Base-by-base conservation (phyloP, 2,888 invertebrate species). In the Xylota sylvarum region DNA sequence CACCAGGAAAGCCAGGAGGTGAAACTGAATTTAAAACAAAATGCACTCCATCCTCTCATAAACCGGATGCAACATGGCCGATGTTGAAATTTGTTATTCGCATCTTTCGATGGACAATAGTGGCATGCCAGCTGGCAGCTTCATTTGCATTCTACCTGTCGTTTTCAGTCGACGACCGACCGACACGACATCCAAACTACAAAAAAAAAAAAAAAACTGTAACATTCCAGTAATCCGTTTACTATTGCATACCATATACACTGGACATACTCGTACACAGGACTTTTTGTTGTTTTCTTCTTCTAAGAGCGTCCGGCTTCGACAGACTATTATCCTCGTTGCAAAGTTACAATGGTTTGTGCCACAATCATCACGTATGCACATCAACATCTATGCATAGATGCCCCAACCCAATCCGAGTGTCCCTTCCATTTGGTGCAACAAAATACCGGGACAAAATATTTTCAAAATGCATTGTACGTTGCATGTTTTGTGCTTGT, bases 381-480 rank as follows among this genome's bases (percentile, higher is more conserved):
- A 83, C 72, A 64, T 43, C 52, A 32, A 64, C 65, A 72, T 40
- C 55, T 43, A 72, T 50, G 37, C 35, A 30, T 30, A 5, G 3
- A 30, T 30, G 10, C 40, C n/a, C 0, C 30, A 14, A 17, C 40
- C n/a, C 4, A 19, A 14, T 4, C 5, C 30, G 2, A n/a, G n/a
- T n/a, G n/a, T n/a, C n/a, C n/a, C n/a, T n/a, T n/a, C 37, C 32
- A 48, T 56, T 58, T 58, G 40, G 46, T 40, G 27, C 58, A 52
- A 80, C 80, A 50, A 60, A 73, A 73, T 73, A 58, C 73, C 73
- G 65, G 56, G 52, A 80, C 58, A 43, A 58, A 67, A 73, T 65
- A 80, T 73, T 80, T 80, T 73, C 50, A 80, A 80, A 80, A 80
- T 80, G 73, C 80, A 80, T 65, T 60, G 64, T 73, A 73, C 79